A percentile compares a stretch with the other conserved stretches of the same genome.
These are phyloP conservation scores for Crotalus tigris DNA, from an alignment of 2,113 vertebrate species.

Conservation along the genomic window DNA sequence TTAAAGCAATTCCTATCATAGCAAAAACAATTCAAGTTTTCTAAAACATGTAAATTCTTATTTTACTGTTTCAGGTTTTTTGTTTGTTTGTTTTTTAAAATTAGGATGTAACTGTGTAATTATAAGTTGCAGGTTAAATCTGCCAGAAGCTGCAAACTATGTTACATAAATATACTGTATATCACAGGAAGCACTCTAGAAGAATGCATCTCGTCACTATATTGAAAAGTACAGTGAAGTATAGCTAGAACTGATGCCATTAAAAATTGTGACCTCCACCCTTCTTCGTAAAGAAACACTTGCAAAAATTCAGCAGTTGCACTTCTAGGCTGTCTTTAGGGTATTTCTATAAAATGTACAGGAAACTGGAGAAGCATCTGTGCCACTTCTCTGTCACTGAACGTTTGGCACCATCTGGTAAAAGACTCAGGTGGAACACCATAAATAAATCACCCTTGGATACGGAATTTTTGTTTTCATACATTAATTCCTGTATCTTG, in stretches of 20 bases:
- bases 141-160: not conserved
- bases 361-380: not conserved
- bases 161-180: not conserved
- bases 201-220: not conserved
- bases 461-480: not conserved
- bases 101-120: not conserved
- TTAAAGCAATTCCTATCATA: not conserved
- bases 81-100: too few relatives aligned
- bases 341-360: not conserved
- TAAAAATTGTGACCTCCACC: not conserved
- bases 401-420: not conserved
- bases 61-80: too few relatives aligned
- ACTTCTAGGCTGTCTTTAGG: not conserved
- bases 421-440: not conserved
- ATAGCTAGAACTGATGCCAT: not conserved
- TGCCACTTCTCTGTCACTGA: not conserved
- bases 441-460: not conserved
- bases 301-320: not conserved
- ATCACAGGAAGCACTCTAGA: too few relatives aligned
- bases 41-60: not conserved
- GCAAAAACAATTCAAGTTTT: not conserved
- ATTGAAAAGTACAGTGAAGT: not conserved
- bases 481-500: not conserved
- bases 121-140: not conserved
- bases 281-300: not conserved